Evolutionary conservation across 2,888 invertebrate species (phyloP), one percentile per base, ranked within the genome.

Genomic region (Bunonema sp.): DNA sequence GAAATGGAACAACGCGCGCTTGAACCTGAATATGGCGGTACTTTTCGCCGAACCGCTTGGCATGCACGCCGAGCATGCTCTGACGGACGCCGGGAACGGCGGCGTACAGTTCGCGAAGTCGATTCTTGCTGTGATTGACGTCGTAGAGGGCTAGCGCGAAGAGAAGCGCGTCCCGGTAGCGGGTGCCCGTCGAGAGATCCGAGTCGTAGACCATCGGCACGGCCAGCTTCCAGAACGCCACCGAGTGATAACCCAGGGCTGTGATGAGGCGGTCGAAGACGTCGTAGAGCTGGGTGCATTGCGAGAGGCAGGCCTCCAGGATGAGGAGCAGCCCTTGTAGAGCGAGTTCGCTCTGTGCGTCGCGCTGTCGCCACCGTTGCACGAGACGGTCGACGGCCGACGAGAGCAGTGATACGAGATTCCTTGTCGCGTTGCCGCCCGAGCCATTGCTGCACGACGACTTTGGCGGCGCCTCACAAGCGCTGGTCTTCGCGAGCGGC

Each of bases 1-100:
- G n/a, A n/a, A n/a, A n/a, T n/a, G n/a, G 12, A 29, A 30, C 19
- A 35, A 35, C 20, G 20, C 16, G 23, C 23, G 23, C 12, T 12
- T n/a, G n/a, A n/a, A 54, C 53, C 38, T 52, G 52, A 18, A 58
- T 34, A 41, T 54, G 54, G 8, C 50, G 38, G 41, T 52, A 58
- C 41, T 50, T 49, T 28, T 61, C 61, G 8, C 54, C 58, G 39
- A 61, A 61, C 15, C 52, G 45, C 40, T 61, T 61, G 5, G 61
- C 60, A 35, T 52, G 50, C 1, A 49, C 50, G 19, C 60, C 61
- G 16, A 61, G 44, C 55, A 61, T 50, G 39, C 57, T 57, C 42
- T 58, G 52, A 8, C 59, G 37, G 18, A 61, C 49, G 5, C 60
- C 59, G 2, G 61, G 61, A 5, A 60, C 57, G 3, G 61, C 60